Base-by-base conservation (phyloP, 2,888 invertebrate species). In the Pasiphila rectangulata region DNA sequence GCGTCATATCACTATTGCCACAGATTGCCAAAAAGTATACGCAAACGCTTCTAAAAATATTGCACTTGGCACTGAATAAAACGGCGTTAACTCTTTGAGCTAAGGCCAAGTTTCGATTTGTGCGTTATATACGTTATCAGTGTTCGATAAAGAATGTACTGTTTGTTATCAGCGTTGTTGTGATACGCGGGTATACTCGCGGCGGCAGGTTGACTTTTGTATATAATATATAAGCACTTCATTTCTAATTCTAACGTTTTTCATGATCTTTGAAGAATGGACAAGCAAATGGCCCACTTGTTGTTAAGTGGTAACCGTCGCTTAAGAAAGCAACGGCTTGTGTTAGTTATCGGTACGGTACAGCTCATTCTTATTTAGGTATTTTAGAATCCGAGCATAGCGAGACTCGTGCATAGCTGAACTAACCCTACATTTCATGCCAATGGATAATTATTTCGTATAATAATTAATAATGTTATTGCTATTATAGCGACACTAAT, bases 1-100 rank as follows among this genome's bases (percentile, higher is more conserved):
- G 74, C 78, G 71, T 16, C 13, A 58, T 72, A 73, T 74, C 49
- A 51, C 71, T 75, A 80, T 30, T 4, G 29, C 23, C 29, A 32
- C 40, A 45, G 39, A 49, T 17, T 49, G 39, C 23, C 23, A 41
- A 35, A 47, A 40, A 45, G 37, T 40, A 23, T 19, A 19, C 12
- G 9, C 17, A 20, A 40, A 41, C 41, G 68, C 67, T 61, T 73
- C 81, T 80, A 80, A 80, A 85, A 79, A 83, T 85, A 84, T 80
- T 81, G 74, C 77, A 75, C 79, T 84, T 85, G 84, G 85, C 85
- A 83, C 78, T 74, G 74, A 75, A 76, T 71, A 72, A 72, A 69
- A 69, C 75, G 76, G 72, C 78, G 75, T 74, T 79, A 72, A 75
- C 78, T 73, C 75, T 83, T 81, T 83, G 83, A 83, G 76, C 72